Base-by-base conservation (phyloP, 2,113 vertebrate genomes). In the Oryzias javanicus region DNA sequence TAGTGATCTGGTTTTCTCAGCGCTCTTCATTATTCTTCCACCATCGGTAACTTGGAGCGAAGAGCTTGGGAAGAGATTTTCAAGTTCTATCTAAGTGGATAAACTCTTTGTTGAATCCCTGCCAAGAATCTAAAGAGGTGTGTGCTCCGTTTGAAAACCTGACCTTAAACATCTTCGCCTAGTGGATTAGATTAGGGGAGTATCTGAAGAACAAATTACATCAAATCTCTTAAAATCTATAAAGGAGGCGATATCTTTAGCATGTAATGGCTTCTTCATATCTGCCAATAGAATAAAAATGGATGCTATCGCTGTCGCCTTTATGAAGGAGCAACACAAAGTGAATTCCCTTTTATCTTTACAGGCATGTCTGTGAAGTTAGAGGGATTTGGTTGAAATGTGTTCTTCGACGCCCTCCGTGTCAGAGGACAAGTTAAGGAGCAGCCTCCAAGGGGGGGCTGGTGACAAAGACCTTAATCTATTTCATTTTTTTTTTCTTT, bases 321-420 rank as follows among this genome's bases (percentile, higher is more conserved):
- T 46, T 66, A 62, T 56, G 63, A 40, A 65, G 56, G 65, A 55
- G 72, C 66, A 68, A 63, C 65, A 63, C 69, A 29, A 79, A 81
- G 84, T 54, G 46, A 18, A 82, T 67, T 82, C 68, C 49, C 42
- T 70, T 79, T 85, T 84, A 89, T 86, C 84, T 86, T 84, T 81
- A 78, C 64, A 80, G 78, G 79, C 80, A 82, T 74, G 80, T 81
- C 85, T 83, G 78, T 83, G 82, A 86, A 85, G 83, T 87, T 59
- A 48, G 64, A 65, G 65, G 82, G 81, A 84, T 88, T 87, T 78
- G 75, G 64, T 79, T 70, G 56, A 86, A 81, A 75, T 81, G 74
- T 82, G 74, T 76, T 83, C 79, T 60, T 58, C 55, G 55, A 69
- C 72, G 59, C 81, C 79, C 80, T 85, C 74, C 78, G 65, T 83